These are phyloP conservation scores for Coilia nasus DNA, from an alignment of 2,797 vertebrate genomes.

Conservation along the genomic window DNA sequence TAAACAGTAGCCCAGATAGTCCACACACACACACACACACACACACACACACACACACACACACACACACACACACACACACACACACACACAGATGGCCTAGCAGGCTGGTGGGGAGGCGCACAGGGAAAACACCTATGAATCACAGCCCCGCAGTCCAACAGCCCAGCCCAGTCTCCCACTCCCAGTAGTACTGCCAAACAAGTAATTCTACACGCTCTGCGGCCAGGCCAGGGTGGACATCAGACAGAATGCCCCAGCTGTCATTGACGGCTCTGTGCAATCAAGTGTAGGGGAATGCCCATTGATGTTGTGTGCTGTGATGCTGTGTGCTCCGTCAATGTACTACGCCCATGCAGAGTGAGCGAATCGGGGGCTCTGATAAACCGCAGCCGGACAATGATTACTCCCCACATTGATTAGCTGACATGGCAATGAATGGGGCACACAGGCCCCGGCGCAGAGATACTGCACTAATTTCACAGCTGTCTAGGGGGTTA, in stretches of 20 bases:
- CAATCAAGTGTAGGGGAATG: not conserved
- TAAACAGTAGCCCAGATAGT: constrained; percentile 2
- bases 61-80: constrained; percentile 23
- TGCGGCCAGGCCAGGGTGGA: not conserved
- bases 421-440: constrained; percentile 18
- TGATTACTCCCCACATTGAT: constrained; percentile 15
- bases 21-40: not conserved
- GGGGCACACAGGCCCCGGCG: not conserved
- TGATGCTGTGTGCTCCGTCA: not conserved
- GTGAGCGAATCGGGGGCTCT: not conserved
- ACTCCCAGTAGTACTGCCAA: not conserved
- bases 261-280: not conserved
- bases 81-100: constrained; percentile 6
- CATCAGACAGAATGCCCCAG: not conserved
- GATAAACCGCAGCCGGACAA: not conserved
- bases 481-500: not conserved
- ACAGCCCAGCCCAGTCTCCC: not conserved
- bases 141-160: not conserved
- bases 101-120: not conserved
- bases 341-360: not conserved
- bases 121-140: not conserved
- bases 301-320: not conserved
- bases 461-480: constrained; percentile 8
- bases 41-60: not conserved
- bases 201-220: not conserved